phyloP scores from a whole-genome alignment of 35 echinoderm and acorn worm species.

The Heliocidaris tuberculata region DNA sequence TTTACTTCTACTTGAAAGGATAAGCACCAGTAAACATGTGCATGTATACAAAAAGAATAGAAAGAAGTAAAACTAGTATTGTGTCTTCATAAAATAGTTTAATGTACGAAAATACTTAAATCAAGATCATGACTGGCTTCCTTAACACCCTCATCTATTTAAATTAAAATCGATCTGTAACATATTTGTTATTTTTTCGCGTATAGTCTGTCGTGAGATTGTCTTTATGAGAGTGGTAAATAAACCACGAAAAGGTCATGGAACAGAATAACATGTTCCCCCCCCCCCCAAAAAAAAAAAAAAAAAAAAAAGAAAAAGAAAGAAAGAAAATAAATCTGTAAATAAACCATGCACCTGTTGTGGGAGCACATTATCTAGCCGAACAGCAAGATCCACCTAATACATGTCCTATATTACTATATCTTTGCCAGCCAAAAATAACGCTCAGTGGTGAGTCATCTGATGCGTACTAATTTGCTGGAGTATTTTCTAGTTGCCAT shows the following conservation, averaged over 20 bases:
- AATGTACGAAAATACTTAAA: too few relatives aligned
- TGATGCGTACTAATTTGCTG: neutral
- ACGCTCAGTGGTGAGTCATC: neutral
- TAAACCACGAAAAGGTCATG: neutral
- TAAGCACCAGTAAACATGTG: too few relatives aligned
- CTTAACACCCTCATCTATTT: too few relatives aligned
- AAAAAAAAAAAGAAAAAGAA: too few relatives aligned
- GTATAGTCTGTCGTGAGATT: too few relatives aligned
- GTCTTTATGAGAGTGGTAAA: too few relatives aligned
- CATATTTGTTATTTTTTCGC: too few relatives aligned
- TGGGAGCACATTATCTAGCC: neutral
- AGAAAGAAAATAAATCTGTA: neutral
- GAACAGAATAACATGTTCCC: neutral
- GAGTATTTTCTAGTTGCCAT: conserved; percentile 8
- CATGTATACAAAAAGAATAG: neutral
- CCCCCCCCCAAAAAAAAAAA: too few relatives aligned
- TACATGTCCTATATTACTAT: neutral
- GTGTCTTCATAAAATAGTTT: too few relatives aligned
- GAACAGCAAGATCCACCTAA: neutral
- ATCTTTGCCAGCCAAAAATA: neutral
- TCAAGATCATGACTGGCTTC: neutral
- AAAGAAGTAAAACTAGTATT: too few relatives aligned
- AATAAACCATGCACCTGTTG: neutral
- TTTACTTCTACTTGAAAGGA: too few relatives aligned
- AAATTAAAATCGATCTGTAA: too few relatives aligned